phyloP scores from a whole-genome alignment of 1,140 invertebrate species.

The Saxidomus purpurata region DNA sequence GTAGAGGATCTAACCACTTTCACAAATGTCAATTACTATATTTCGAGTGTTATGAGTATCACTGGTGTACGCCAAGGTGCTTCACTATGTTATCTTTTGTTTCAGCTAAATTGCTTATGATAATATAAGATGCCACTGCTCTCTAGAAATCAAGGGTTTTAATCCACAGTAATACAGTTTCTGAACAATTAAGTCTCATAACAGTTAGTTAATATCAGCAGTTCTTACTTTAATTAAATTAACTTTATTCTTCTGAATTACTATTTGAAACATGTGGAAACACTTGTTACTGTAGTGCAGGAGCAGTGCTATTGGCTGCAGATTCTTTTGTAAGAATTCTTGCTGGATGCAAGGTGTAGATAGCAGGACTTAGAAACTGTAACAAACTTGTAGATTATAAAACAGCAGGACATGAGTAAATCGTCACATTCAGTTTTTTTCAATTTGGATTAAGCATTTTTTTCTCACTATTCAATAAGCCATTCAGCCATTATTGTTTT shows the following conservation, averaged over 20 bases:
- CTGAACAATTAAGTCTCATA: background rate
- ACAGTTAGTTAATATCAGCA: too few species aligned
- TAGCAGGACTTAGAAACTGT: too few species aligned
- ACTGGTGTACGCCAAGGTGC: conserved; percentile 7
- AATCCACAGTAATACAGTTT: background rate
- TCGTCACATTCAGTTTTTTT: too few species aligned
- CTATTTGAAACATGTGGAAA: background rate
- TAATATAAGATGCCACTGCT: background rate
- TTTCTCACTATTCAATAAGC: too few species aligned
- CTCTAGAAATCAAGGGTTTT: background rate
- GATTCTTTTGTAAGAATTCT: too few species aligned
- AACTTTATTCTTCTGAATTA: background rate
- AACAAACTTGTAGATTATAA: too few species aligned
- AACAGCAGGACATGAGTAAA: too few species aligned
- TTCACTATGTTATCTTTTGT: conserved; percentile 4
- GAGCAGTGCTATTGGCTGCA: too few species aligned
- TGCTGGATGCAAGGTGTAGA: too few species aligned
- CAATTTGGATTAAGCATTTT: too few species aligned
- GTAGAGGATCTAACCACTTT: background rate
- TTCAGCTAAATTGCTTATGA: conserved; percentile 32
- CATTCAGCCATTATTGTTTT: too few species aligned
- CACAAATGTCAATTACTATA: background rate
- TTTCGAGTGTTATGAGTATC: background rate
- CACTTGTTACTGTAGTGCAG: background rate
- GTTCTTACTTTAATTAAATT: background rate